Conservation (phyloP, 1,140 invertebrate genomes). For the Cephus cinctus region DNA sequence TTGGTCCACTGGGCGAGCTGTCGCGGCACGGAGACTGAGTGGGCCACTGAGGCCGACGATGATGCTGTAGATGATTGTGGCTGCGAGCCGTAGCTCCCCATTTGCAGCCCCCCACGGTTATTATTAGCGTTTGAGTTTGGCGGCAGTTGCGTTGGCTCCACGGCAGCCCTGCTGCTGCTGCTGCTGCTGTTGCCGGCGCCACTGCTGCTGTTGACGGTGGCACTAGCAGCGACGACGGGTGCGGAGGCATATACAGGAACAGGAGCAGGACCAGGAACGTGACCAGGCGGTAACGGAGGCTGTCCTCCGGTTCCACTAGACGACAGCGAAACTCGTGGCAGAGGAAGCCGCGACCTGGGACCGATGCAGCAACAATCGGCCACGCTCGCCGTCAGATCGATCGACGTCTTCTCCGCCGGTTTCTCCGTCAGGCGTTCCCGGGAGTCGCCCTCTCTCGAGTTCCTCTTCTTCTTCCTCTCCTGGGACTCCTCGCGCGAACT, state of each 20-base stretch:
- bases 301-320: constrained; percentile 14
- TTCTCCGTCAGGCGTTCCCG: constrained; percentile 36
- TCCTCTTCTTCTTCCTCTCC: constrained; percentile 32
- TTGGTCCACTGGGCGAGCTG: constrained; percentile 52
- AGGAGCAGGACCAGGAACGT: too few species aligned
- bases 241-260: too few species aligned
- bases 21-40: constrained; percentile 42
- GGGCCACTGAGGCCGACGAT: constrained; percentile 23
- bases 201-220: constrained; percentile 10
- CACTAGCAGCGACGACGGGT: not conserved
- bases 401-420: constrained; percentile 23
- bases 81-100: constrained; percentile 28
- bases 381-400: constrained; percentile 34
- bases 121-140: constrained; percentile 48
- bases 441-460: constrained; percentile 35
- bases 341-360: constrained; percentile 40
- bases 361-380: constrained; percentile 51
- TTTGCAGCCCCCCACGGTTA: constrained; percentile 46
- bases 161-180: constrained; percentile 11
- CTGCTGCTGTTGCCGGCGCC: constrained; percentile 7
- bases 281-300: constrained; percentile 1
- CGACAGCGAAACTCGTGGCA: constrained; percentile 32
- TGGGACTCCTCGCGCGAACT: constrained; percentile 35
- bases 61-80: constrained; percentile 28
- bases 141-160: constrained; percentile 30